Evolutionary conservation across 2,888 invertebrate genomes (phyloP), one percentile per base, ranked within the genome.

Genomic region (Ectemnius cavifrons): DNA sequence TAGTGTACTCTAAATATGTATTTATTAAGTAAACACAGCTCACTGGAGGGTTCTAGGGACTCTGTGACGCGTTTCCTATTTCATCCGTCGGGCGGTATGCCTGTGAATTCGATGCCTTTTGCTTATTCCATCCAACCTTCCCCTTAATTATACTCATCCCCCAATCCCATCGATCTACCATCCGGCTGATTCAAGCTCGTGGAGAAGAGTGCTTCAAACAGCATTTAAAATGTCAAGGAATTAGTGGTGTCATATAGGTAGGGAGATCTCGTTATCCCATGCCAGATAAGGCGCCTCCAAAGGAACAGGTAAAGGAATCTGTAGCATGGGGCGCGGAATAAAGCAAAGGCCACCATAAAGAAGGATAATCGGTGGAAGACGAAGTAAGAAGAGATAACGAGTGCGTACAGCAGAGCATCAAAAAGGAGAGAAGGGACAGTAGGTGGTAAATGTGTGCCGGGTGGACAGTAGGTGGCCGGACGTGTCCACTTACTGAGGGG

Each of bases 11-110:
- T 86, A 88, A 89, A 89, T 88, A 90, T 89, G 88, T 90, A 90
- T 90, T 90, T 90, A 89, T 90, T 89, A 88, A 90, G 90, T 88
- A 90, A 90, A 90, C 88, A 90, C 81, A 82, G 84, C 82, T 73
- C 56, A 74, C 60, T 52, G 66, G 23, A 61, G 82, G 86, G 82
- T 80, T 81, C 67, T 18, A 60, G 61, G 70, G 64, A 72, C 66
- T 64, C 66, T 63, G 59, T 74, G 63, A 73, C 71, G 63, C 79
- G 80, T 77, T 78, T 82, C 76, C 76, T 70, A 74, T 81, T 81
- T 79, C 83, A 79, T 75, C 37, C 77, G 79, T 75, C 67, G 70
- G 71, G 66, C 78, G 73, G 69, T 59, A 66, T 23, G 59, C 71
- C 62, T 56, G 63, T 63, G 67, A 62, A 74, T 74, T 73, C 68